These are phyloP conservation scores for Ornithoptera priamus DNA, from an alignment of 2,888 invertebrate genomes.

Conservation along the genomic window DNA sequence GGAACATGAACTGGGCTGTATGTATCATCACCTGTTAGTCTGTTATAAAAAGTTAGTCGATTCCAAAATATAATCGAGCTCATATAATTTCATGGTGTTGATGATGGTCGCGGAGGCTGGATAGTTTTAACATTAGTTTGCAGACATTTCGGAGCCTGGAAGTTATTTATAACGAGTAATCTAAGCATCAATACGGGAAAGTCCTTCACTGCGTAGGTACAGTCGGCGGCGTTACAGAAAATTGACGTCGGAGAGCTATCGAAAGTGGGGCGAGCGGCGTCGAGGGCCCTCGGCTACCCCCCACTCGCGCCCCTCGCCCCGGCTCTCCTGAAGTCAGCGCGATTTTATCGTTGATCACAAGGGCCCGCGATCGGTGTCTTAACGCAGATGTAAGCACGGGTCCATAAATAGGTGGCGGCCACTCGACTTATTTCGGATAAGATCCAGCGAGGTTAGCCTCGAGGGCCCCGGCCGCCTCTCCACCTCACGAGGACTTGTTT, in stretches of 20 bases:
- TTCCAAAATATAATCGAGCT: too few species aligned
- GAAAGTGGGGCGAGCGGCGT: conserved; percentile 42
- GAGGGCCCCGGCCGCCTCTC: conserved; percentile 12
- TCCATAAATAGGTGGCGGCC: conserved; percentile 41
- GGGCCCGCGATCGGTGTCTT: conserved; percentile 38
- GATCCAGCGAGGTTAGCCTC: conserved; percentile 22
- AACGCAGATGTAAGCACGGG: conserved; percentile 34
- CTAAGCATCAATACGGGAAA: conserved; percentile 35
- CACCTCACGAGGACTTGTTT: conserved; percentile 5
- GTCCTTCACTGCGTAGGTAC: conserved; percentile 37
- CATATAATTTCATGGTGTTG: too few species aligned
- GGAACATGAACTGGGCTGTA: too few species aligned
- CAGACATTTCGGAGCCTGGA: too few species aligned
- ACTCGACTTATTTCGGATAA: conserved; percentile 37
- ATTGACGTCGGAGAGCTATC: conserved; percentile 40
- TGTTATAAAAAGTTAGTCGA: too few species aligned
- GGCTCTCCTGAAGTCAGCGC: conserved; percentile 42
- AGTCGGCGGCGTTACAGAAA: conserved; percentile 44
- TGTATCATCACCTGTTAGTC: too few species aligned
- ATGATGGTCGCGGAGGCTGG: too few species aligned
- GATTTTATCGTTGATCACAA: conserved; percentile 43
- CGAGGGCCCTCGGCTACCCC: conserved; percentile 34
- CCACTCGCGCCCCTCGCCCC: conserved; percentile 31
- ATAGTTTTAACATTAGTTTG: too few species aligned
- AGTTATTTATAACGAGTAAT: conserved; percentile 32